Conservation (phyloP, 2,888 invertebrate species). For the Clistopyga incitator region DNA sequence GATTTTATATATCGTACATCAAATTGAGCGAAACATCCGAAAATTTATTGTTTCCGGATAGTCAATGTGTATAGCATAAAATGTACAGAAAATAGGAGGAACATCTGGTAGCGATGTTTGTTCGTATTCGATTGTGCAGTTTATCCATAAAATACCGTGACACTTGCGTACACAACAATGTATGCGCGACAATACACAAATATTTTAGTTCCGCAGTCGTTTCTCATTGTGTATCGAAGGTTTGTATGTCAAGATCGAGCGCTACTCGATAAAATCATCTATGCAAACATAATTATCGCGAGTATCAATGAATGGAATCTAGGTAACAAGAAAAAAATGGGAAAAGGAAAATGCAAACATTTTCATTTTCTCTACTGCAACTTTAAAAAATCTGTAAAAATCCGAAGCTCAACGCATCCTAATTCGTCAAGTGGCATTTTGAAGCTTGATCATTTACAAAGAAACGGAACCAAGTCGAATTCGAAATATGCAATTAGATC, state of each 20-base stretch:
- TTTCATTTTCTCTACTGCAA: too few relatives aligned
- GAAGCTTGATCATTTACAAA: too few relatives aligned
- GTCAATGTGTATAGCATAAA: neutral
- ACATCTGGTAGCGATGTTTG: conserved; percentile 2
- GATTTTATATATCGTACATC: neutral
- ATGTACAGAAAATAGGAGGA: neutral
- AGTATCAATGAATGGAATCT: neutral
- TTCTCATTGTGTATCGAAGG: neutral
- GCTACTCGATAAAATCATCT: neutral
- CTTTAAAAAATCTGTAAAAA: too few relatives aligned
- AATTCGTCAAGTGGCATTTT: too few relatives aligned
- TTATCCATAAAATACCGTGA: neutral
- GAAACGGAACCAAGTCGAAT: too few relatives aligned
- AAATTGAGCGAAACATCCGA: neutral
- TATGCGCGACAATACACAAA: neutral
- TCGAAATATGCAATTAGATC: too few relatives aligned
- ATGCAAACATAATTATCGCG: neutral
- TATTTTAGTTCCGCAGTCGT: neutral
- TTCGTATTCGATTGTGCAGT: neutral
- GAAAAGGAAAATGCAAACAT: too few relatives aligned
- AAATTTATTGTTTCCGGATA: neutral
- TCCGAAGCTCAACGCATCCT: too few relatives aligned
- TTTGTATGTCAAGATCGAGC: neutral
- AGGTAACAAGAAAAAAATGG: neutral
- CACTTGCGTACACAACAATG: conserved; percentile 40